Conservation (phyloP, 2,888 invertebrate genomes). For the Spatulosminthurus flaviceps region DNA sequence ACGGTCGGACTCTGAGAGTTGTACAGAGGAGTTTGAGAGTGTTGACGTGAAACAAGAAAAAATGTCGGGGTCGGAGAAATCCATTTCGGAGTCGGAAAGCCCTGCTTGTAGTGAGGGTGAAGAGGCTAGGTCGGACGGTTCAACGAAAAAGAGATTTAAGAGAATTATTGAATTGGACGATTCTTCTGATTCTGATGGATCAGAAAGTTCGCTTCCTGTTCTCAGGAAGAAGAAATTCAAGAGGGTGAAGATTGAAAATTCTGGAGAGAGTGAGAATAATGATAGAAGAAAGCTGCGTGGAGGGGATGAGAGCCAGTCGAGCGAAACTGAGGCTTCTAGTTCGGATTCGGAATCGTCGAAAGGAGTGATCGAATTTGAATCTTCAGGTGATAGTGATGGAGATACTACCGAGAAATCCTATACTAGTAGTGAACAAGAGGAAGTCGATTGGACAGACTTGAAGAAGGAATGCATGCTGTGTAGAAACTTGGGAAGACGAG, state of each 20-base stretch:
- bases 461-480: constrained; percentile 49
- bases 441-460: constrained; percentile 36
- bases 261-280: background rate
- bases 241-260: background rate
- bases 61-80: background rate
- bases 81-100: background rate
- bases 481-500: constrained; percentile 46
- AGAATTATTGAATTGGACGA: background rate
- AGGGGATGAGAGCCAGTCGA: background rate
- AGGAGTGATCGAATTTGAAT: constrained; percentile 32
- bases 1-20: no score
- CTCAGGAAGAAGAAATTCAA: background rate
- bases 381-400: background rate
- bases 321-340: background rate
- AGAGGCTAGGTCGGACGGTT: background rate
- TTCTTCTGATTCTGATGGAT: background rate
- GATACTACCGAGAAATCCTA: constrained; percentile 31
- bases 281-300: background rate
- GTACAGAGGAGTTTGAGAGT: no score
- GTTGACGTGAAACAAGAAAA: no score
- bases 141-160: constrained; percentile 3
- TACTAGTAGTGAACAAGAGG: constrained; percentile 37
- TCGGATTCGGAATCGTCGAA: background rate
- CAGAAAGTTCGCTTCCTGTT: no score
- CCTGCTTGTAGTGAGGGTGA: background rate